A percentile compares a stretch with the other conserved stretches of the same genome.
Conservation (phyloP, 1,140 invertebrate species). For the Chionoecetes opilio region DNA sequence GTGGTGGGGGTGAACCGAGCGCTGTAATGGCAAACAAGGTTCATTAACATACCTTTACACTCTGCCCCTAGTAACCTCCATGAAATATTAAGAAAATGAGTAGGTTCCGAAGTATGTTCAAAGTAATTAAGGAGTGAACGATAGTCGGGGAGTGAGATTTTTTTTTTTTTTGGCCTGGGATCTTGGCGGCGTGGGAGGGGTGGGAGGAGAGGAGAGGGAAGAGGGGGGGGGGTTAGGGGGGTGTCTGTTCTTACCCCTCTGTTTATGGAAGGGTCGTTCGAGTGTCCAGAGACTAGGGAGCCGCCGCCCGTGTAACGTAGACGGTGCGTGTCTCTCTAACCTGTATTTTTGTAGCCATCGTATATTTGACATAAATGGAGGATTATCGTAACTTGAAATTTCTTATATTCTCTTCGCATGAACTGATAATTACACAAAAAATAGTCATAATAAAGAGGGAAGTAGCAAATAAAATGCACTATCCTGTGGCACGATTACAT, state of each 20-base stretch:
- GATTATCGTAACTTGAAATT: slow-evolving; percentile 43
- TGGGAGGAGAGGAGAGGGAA: too few species aligned
- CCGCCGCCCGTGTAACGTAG: slow-evolving; percentile 32
- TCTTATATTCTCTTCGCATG: slow-evolving; percentile 45
- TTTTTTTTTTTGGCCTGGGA: too few species aligned
- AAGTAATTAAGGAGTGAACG: not conserved
- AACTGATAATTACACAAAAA: slow-evolving; percentile 21
- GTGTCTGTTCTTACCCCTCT: not conserved
- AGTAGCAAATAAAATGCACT: not conserved
- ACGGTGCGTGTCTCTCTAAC: slow-evolving; percentile 43
- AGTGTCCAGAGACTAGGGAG: not conserved
- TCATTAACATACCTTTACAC: slow-evolving; percentile 17
- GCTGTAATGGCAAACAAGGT: not conserved
- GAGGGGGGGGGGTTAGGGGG: not conserved
- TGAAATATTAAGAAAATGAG: not conserved
- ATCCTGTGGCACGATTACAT: not conserved
- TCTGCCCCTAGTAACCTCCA: not conserved
- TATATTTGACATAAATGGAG: slow-evolving; percentile 51
- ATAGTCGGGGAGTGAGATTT: slow-evolving; percentile 9
- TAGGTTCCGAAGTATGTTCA: slow-evolving; percentile 28
- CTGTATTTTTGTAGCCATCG: slow-evolving; percentile 51
- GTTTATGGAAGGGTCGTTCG: slow-evolving; percentile 34
- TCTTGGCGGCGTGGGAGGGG: not conserved
- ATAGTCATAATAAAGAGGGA: not conserved
- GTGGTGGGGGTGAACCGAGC: not conserved